A percentile compares a stretch with the other conserved stretches of the same genome.
Evolutionary conservation across 2,888 invertebrate genomes (phyloP).

Genomic region (Tenthredo mesomela): DNA sequence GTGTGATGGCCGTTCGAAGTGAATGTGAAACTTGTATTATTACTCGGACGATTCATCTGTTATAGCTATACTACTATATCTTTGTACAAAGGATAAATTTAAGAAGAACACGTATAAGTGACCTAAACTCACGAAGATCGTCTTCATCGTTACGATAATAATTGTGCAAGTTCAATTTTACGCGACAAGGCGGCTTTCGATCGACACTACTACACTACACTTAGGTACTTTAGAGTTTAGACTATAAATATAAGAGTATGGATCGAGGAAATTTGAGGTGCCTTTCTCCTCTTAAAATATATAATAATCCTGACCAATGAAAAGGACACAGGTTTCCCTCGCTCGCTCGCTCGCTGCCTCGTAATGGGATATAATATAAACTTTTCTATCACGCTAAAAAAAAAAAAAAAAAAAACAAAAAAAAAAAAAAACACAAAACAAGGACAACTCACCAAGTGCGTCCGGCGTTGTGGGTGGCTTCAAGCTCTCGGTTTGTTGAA

Average conservation of each 20-base stretch:
- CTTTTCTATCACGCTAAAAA: neutral
- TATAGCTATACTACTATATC: neutral
- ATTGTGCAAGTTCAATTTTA: conserved; percentile 8
- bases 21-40: conserved; percentile 18
- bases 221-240: neutral
- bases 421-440: too few relatives aligned
- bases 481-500: conserved; percentile 82
- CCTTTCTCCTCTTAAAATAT: conserved; percentile 33
- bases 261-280: neutral
- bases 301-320: neutral
- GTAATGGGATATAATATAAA: neutral
- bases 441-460: conserved; percentile 73
- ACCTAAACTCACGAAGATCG: neutral
- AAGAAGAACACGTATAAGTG: neutral
- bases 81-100: neutral
- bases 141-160: neutral
- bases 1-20: conserved; percentile 28
- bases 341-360: conserved; percentile 39
- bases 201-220: conserved; percentile 20
- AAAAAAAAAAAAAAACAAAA: too few relatives aligned
- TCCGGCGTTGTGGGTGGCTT: conserved; percentile 77
- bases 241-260: neutral
- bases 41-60: conserved; percentile 5
- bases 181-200: conserved; percentile 44
- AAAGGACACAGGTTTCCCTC: conserved; percentile 6